Base-by-base conservation (phyloP, 2,797 vertebrate species). In the Molossus molossus region DNA sequence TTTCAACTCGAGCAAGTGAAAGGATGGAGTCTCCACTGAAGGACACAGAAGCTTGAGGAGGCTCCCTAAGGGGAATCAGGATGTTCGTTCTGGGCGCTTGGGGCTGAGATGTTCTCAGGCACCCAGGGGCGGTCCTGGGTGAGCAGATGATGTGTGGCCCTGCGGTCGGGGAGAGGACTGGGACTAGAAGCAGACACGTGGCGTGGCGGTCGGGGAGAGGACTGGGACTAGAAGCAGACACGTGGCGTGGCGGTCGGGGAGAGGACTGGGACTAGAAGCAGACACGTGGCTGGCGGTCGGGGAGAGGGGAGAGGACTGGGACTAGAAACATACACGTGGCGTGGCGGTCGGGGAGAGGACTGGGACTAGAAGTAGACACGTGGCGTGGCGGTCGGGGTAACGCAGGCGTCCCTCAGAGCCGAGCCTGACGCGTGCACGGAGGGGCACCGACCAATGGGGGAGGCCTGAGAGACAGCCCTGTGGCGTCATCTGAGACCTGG, bases 331-430 rank as follows among this genome's bases (percentile, higher is more conserved):
- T 2, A 33, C 33, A 33, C 33, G 33, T 33, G 33, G 33, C 33
- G 33, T 73, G 27, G 27, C 65, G 6, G 2, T 67, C 53, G 2
- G 33, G n/a, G 21, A 18, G 18, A 25, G 80, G 33, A 27, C 55
- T n/a, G 18, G 17, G n/a, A 2, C 25, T 33, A 18, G 20, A 40
- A 25, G 2, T 3, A 40, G 67, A 15, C 33, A 33, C 33, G 9
- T 6, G 23, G 14, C 0, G 5, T 23, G 53, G 29, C 3, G 33
- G 33, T 33, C 18, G 40, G 40, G 21, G 18, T 29, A 18, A 20
- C 1, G 29, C 9, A 73, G 37, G 6, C 3, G 6, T 6, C 1
- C 0, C 2, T 6, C 58, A 67, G 48, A 10, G 9, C 72, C 17
- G 58, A 10, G 45, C 48, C 55, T 8, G 27, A 8, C 15, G 55